Base-by-base conservation (phyloP, 2,113 vertebrate genomes). In the Amphiprion ocellaris region DNA sequence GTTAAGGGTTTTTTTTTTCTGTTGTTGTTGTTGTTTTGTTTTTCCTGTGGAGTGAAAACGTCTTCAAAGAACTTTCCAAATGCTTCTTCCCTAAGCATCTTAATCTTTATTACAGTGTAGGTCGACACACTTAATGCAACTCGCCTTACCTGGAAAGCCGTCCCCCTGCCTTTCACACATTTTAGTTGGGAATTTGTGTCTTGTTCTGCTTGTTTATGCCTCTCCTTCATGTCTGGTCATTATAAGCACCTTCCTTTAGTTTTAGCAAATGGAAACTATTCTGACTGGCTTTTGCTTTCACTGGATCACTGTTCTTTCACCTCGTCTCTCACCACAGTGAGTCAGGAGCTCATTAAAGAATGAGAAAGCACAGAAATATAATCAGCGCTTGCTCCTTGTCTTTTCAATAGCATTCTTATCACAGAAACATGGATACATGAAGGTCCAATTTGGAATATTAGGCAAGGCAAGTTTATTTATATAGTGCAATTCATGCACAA, bases 221-320 rank as follows among this genome's bases (percentile, higher is more conserved):
- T 12, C n/a, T 58, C 47, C 4, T 10, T 17, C 2, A 47, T 39
- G 16, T 37, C 15, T 21, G 21, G 44, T 64, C 65, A 41, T 62
- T 17, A 47, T 52, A 62, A 73, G 4, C 15, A 55, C n/a, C 52
- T 58, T 64, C 17, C 39, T 64, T 74, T 28, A 15, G 23, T 55
- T 60, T 69, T 28, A 44, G 50, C 39, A 79, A 58, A 6, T 49
- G 49, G 63, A 33, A 74, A 74, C 68, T 2, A 19, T 9, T 44
- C 28, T 17, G n/a, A 10, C 19, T 52, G 2, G 9, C 19, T 52
- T 44, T 64, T 44, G n/a, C 41, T 26, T 56, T 33, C 12, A 60
- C 47, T 6, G 47, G 4, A 50, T 55, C 15, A 49, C 41, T 11
- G 2, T 46, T 15, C 9, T 70, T 24, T 66, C 39, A 67, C 26